Evolutionary conservation across 2,797 vertebrate genomes (phyloP).

Genomic region (Peromyscus nudipes): DNA sequence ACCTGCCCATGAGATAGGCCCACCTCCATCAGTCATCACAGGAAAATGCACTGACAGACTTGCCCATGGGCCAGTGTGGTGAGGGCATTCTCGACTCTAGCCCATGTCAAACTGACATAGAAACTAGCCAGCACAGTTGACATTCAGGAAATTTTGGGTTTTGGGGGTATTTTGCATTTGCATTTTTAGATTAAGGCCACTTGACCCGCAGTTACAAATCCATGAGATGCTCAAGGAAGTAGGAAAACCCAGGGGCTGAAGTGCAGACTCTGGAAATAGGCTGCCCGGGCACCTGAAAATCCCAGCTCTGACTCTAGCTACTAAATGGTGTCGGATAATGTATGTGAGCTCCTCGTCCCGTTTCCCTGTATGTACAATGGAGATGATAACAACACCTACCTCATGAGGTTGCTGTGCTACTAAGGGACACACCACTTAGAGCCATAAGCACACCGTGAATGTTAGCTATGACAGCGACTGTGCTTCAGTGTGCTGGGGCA

Average conservation of each 20-base stretch:
- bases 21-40: not conserved
- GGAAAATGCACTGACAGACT: not conserved
- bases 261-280: not conserved
- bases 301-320: not conserved
- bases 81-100: not conserved
- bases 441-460: not conserved
- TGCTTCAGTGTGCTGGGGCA: slow-evolving; percentile 1
- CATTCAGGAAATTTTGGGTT: not conserved
- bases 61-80: not conserved
- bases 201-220: not conserved
- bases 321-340: not conserved
- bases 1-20: not conserved
- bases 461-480: not conserved
- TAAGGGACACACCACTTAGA: slow-evolving; percentile 35
- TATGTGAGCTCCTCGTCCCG: not conserved
- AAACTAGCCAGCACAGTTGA: not conserved
- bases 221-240: not conserved
- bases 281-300: not conserved
- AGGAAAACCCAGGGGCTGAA: not conserved
- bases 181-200: not conserved
- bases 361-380: not conserved
- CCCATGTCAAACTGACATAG: not conserved
- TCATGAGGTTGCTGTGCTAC: not conserved
- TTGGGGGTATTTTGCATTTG: not conserved
- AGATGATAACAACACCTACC: not conserved